Percentiles rank a stretch among this genome's conserved stretches.
phyloP scores from a whole-genome alignment of 2,888 invertebrate species.

The Mycalesis mineus region DNA sequence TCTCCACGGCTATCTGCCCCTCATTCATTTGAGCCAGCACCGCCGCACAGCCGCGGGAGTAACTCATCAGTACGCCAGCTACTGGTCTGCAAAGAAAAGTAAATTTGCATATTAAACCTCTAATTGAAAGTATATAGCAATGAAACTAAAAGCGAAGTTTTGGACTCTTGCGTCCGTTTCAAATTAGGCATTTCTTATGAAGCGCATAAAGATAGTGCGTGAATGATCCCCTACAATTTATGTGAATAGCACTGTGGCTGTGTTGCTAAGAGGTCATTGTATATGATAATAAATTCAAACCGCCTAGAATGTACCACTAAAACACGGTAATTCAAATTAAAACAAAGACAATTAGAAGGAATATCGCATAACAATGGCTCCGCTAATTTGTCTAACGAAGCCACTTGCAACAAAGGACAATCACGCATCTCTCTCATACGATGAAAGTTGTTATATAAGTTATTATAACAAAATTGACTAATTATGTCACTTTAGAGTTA shows the following conservation, averaged over 20 bases:
- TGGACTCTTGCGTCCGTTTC: too few relatives aligned
- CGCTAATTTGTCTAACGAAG: constrained; percentile 28
- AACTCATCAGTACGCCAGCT: constrained; percentile 85
- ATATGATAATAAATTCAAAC: not conserved
- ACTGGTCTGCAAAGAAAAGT: constrained; percentile 73
- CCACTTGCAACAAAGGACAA: constrained; percentile 20
- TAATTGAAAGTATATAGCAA: too few relatives aligned
- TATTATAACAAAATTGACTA: constrained; percentile 9
- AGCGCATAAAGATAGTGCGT: too few relatives aligned
- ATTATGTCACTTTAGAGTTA: constrained; percentile 18
- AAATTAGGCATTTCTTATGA: too few relatives aligned
- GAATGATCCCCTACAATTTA: too few relatives aligned
- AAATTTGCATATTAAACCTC: too few relatives aligned
- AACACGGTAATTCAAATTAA: constrained; percentile 2
- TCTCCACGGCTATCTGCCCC: constrained; percentile 54
- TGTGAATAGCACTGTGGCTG: too few relatives aligned
- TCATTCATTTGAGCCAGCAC: constrained; percentile 87
- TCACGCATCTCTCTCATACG: constrained; percentile 29
- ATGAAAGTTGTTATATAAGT: constrained; percentile 30
- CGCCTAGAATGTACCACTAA: not conserved
- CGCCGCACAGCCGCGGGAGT: constrained; percentile 85
- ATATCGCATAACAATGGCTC: constrained; percentile 15
- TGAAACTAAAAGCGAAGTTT: too few relatives aligned
- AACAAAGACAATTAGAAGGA: constrained; percentile 13
- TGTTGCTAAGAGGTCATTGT: too few relatives aligned